Percentiles rank a stretch among this genome's conserved stretches.
These are phyloP conservation scores for Thripadectes ignobilis DNA, from an alignment of 2,797 vertebrate species.

Conservation along the genomic window DNA sequence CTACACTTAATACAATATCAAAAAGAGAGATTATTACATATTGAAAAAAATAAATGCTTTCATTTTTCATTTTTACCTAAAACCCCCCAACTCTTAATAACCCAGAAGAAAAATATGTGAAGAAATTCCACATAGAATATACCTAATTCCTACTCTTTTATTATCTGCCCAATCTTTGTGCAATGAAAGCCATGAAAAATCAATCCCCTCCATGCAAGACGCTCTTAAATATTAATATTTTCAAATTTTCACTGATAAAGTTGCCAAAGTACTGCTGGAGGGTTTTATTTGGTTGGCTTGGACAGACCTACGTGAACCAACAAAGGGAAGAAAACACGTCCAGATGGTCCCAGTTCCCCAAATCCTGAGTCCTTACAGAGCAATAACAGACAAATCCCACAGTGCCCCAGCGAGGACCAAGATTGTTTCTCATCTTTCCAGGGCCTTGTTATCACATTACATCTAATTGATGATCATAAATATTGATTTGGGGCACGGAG, in stretches of 20 bases:
- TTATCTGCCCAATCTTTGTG: neutral
- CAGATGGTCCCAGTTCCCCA: neutral
- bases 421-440: neutral
- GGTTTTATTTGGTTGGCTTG: neutral
- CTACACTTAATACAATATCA: neutral
- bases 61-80: neutral
- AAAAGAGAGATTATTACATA: neutral
- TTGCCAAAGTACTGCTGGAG: neutral
- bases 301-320: neutral
- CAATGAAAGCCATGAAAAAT: neutral
- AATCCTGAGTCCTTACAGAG: neutral
- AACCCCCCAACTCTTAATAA: neutral
- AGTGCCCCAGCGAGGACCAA: neutral
- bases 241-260: neutral
- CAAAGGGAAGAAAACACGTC: neutral
- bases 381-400: neutral
- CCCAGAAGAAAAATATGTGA: neutral
- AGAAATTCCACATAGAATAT: neutral
- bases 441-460: neutral
- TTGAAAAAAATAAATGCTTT: neutral
- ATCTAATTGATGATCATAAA: neutral
- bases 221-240: neutral
- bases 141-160: neutral
- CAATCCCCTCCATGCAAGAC: neutral
- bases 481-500: neutral